A percentile compares a stretch with the other conserved stretches of the same genome.
Conservation (phyloP, 2,888 invertebrate species). For the Athalia circularis region DNA sequence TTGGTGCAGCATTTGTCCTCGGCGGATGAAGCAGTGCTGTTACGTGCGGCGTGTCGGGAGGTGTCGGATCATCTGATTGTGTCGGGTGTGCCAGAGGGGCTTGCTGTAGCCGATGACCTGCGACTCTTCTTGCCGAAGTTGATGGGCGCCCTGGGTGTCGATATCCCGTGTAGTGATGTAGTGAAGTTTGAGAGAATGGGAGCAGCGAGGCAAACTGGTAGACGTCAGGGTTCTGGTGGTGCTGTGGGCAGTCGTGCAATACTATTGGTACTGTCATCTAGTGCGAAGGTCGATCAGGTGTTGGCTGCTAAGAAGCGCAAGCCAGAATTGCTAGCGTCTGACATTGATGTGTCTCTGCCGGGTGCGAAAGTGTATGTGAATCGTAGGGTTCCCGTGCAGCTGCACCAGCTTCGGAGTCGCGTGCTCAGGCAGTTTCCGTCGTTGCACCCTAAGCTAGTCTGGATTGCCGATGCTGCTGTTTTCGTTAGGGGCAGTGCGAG, state of each 20-base stretch:
- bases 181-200: conserved; percentile 13
- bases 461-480: conserved; percentile 23
- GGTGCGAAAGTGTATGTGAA: conserved; percentile 6
- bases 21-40: background rate
- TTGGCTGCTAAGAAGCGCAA: background rate
- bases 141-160: background rate
- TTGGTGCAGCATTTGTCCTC: background rate
- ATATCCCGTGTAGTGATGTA: background rate
- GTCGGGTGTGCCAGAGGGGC: background rate
- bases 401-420: background rate
- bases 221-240: too few relatives aligned
- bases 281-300: background rate
- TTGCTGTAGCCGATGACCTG: background rate
- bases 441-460: conserved; percentile 10
- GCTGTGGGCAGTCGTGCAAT: too few relatives aligned
- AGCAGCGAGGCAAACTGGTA: too few relatives aligned
- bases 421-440: conserved; percentile 16
- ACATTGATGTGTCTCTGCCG: background rate
- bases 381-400: conserved; percentile 6
- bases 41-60: background rate
- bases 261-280: too few relatives aligned
- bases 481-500: background rate
- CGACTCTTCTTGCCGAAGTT: background rate
- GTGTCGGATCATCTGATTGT: background rate
- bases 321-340: background rate